A percentile compares a stretch with the other conserved stretches of the same genome.
phyloP scores from a whole-genome alignment of 2,888 invertebrate species.

The Orthosia gothica region DNA sequence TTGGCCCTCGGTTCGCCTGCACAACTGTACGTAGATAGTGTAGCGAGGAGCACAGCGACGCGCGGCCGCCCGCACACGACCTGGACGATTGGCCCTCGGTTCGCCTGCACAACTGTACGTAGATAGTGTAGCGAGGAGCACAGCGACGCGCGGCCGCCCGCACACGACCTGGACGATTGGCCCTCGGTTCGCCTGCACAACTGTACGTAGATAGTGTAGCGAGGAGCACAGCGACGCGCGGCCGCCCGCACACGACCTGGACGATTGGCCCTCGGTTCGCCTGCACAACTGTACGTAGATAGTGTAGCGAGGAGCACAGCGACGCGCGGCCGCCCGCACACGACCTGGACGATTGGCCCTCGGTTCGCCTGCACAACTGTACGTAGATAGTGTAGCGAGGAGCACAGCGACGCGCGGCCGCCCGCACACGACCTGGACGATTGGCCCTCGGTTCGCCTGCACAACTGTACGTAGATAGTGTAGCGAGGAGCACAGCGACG shows the following conservation, averaged over 20 bases:
- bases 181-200: conserved; percentile 81
- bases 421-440: conserved; percentile 62
- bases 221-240: background rate
- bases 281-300: conserved; percentile 44
- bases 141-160: too few species aligned
- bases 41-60: background rate
- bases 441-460: conserved; percentile 83
- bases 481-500: background rate
- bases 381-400: conserved; percentile 29
- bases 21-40: conserved; percentile 52
- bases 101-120: conserved; percentile 14
- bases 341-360: conserved; percentile 18
- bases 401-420: background rate
- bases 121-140: conserved; percentile 41
- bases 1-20: conserved; percentile 29
- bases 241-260: background rate
- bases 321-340: too few species aligned
- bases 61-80: background rate
- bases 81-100: conserved; percentile 13
- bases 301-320: conserved; percentile 3
- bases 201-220: conserved; percentile 62
- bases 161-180: conserved; percentile 74
- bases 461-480: conserved; percentile 67
- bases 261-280: conserved; percentile 30
- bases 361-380: conserved; percentile 45